Percentiles rank a stretch among this genome's conserved stretches.
Evolutionary conservation across 2,888 invertebrate species (phyloP).

Genomic region (Belgica antarctica): DNA sequence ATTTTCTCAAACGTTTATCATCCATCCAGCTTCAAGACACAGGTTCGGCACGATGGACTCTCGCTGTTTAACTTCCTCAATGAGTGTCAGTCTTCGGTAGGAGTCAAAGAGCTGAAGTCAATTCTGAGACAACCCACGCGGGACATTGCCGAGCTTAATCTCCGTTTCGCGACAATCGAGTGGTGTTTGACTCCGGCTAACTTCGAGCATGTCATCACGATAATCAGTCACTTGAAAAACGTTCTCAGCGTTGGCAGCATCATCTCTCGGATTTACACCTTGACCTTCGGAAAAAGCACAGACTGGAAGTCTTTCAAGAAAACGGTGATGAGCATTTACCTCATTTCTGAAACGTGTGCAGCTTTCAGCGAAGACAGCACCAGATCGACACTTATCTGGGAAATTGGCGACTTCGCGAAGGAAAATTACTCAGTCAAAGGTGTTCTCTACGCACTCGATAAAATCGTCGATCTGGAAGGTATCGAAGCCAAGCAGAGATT

Average conservation of each 20-base stretch:
- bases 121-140: constrained; percentile 46
- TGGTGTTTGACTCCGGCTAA: constrained; percentile 45
- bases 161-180: constrained; percentile 45
- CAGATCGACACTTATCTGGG: constrained; percentile 33
- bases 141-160: constrained; percentile 43
- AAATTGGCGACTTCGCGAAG: constrained; percentile 37
- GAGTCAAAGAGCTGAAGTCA: constrained; percentile 45
- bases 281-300: constrained; percentile 44
- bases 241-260: constrained; percentile 44
- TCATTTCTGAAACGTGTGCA: constrained; percentile 45
- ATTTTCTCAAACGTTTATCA: constrained; percentile 63
- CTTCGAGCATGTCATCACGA: constrained; percentile 19
- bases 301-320: constrained; percentile 46
- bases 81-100: constrained; percentile 46
- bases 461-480: constrained; percentile 45
- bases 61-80: constrained; percentile 46
- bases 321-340: constrained; percentile 44
- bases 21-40: constrained; percentile 64
- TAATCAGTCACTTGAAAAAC: constrained; percentile 45
- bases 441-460: constrained; percentile 45
- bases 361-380: not conserved
- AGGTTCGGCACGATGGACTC: constrained; percentile 59
- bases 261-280: constrained; percentile 44
- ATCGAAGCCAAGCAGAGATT: constrained; percentile 45
- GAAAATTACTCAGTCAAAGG: constrained; percentile 39